Base-by-base conservation (phyloP, 2,113 vertebrate species). In the Herpetotheres cachinnans region DNA sequence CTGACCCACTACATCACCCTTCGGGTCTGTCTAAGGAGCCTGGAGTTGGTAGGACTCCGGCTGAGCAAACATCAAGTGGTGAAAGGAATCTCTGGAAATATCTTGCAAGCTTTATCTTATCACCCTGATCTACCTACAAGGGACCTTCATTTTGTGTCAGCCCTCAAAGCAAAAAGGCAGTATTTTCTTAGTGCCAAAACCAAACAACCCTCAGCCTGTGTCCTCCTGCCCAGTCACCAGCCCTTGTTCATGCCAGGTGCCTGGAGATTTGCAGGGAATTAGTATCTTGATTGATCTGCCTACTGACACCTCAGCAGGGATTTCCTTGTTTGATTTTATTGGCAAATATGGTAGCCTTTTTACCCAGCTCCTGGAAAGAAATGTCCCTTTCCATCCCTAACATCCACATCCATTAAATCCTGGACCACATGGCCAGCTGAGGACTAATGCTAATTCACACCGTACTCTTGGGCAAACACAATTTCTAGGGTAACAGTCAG, bases 241-340 rank as follows among this genome's bases (percentile, higher is more conserved):
- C 52, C 30, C 26, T 81, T 16, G 46, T 11, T 73, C 49, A 0
- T 26, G 14, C 26, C 63, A 19, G 2, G 13, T 30, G 5, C 12
- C 77, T 46, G 63, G 32, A 70, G 40, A 14, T 1, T 66, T 52
- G 38, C 49, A 70, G 50, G 46, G 67, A 42, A 47, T 10, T 12
- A 88, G 54, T 4, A 42, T 50, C 10, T 34, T 6, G 5, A 1
- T n/a, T 49, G 58, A 62, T 19, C n/a, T 66, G 50, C 38, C 17
- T 47, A 44, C 21, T 18, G 20, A 13, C 2, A 0, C 34, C 40
- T 42, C 82, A 81, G 38, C 46, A 86, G 47, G 38, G 59, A 29
- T 86, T 93, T 66, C n/a, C 38, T 55, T 47, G 5, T 46, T 17
- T 50, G 67, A 47, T 93, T 97, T 97, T 92, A 90, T 93, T 96